These are phyloP conservation scores for Saturnia pavonia DNA, from an alignment of 2,888 invertebrate genomes.

Conservation along the genomic window DNA sequence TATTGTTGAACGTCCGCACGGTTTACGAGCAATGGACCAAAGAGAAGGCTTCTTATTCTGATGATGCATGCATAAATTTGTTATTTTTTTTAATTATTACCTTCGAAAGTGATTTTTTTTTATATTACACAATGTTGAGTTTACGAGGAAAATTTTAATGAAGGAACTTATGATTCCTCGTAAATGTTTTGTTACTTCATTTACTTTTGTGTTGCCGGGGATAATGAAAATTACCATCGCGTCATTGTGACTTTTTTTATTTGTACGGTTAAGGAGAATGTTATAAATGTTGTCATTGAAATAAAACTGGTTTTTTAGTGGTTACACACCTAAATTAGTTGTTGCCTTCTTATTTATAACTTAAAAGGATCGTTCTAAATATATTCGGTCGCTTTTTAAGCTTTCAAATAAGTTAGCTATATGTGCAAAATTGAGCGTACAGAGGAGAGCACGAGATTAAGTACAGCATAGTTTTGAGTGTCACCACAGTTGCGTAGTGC, in stretches of 20 bases:
- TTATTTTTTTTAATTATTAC: slow-evolving; percentile 67
- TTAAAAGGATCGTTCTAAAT: too few species aligned
- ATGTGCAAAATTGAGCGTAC: too few species aligned
- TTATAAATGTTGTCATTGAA: neutral
- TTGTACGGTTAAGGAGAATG: neutral
- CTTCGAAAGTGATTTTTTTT: slow-evolving; percentile 71
- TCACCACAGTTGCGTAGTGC: too few species aligned
- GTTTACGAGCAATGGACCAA: slow-evolving; percentile 50
- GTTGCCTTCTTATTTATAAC: too few species aligned
- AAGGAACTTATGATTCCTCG: slow-evolving; percentile 41
- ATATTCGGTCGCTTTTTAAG: too few species aligned
- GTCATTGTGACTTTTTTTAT: neutral
- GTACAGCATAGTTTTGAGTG: too few species aligned
- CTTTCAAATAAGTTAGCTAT: too few species aligned
- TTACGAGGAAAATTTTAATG: slow-evolving; percentile 58
- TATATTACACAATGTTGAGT: slow-evolving; percentile 54
- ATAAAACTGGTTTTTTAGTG: neutral
- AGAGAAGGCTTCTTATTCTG: slow-evolving; percentile 50
- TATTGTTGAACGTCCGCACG: slow-evolving; percentile 38
- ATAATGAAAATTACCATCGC: neutral
- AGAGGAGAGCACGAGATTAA: too few species aligned
- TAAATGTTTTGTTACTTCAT: slow-evolving; percentile 26
- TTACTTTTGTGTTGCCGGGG: slow-evolving; percentile 2
- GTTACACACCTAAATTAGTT: too few species aligned
- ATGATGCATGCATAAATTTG: slow-evolving; percentile 38